These are phyloP conservation scores for Pristionchus mayeri DNA, from an alignment of 2,888 invertebrate species.

Conservation along the genomic window DNA sequence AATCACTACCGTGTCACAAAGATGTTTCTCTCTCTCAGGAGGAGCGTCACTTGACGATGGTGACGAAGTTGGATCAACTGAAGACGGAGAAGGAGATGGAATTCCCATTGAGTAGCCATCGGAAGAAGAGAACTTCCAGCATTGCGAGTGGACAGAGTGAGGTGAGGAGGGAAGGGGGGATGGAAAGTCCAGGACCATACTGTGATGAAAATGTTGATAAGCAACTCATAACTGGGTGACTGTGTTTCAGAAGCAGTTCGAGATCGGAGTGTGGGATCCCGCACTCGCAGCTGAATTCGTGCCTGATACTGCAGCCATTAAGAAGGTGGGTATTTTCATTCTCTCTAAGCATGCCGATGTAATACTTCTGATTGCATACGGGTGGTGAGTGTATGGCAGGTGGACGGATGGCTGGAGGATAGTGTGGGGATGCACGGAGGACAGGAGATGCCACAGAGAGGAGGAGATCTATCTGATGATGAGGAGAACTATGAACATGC, in stretches of 20 bases:
- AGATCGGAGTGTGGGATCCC: constrained; percentile 76
- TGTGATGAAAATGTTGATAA: not conserved
- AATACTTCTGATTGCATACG: no score
- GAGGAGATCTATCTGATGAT: constrained; percentile 69
- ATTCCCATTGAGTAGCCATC: not conserved
- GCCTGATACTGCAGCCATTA: not conserved
- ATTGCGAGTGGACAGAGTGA: constrained; percentile 35
- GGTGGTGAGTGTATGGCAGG: no score
- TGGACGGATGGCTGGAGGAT: constrained; percentile 42
- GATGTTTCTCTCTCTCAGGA: constrained; percentile 32
- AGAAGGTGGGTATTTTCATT: not conserved
- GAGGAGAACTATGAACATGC: constrained; percentile 63
- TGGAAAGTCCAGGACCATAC: not conserved
- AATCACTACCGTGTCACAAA: no score
- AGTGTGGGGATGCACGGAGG: not conserved
- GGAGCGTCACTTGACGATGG: constrained; percentile 24
- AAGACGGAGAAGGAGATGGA: constrained; percentile 42
- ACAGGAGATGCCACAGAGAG: not conserved
- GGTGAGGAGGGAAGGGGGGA: not conserved
- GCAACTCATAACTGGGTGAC: not conserved
- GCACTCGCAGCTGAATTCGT: constrained; percentile 54
- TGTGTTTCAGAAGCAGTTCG: constrained; percentile 55
- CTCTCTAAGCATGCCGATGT: not conserved
- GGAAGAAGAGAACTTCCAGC: not conserved
- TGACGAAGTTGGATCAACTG: constrained; percentile 55